These are phyloP conservation scores for Ibidorhyncha struthersii DNA, from an alignment of 2,113 vertebrate genomes.

Conservation along the genomic window DNA sequence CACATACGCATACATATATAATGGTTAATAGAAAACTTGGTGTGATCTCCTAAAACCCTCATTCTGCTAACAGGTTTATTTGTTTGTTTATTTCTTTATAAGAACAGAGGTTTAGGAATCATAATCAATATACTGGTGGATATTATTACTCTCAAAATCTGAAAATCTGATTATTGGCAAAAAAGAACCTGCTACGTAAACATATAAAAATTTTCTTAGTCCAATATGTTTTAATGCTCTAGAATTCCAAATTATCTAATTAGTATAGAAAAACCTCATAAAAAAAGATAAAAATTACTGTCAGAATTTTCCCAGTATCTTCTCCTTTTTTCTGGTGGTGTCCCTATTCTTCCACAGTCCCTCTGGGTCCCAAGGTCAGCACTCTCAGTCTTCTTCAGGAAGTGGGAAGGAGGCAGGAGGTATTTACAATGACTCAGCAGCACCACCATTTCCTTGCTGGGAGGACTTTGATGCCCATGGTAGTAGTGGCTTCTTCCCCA, in stretches of 20 bases:
- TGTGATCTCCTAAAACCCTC: not conserved
- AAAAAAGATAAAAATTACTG: not conserved
- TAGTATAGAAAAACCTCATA: not conserved
- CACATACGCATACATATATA: not conserved
- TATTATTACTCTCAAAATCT: not conserved
- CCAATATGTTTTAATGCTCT: not conserved
- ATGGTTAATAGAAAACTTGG: not conserved
- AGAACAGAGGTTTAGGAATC: not conserved
- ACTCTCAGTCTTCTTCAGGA: not conserved
- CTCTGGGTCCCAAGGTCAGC: not conserved
- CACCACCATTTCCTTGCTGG: not conserved
- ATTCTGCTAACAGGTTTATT: not conserved
- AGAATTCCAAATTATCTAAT: not conserved
- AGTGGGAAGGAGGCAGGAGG: accelerated
- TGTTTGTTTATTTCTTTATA: not conserved
- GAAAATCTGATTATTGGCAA: not conserved
- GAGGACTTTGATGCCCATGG: not conserved
- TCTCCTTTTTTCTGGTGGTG: not conserved
- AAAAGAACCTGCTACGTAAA: not conserved
- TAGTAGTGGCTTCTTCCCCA: not conserved
- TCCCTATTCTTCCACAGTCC: not conserved
- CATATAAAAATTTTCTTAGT: not conserved
- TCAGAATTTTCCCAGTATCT: not conserved
- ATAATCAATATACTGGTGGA: not conserved
- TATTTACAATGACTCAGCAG: not conserved